Conservation (phyloP, 2,113 vertebrate genomes). For the Uria lomvia region DNA sequence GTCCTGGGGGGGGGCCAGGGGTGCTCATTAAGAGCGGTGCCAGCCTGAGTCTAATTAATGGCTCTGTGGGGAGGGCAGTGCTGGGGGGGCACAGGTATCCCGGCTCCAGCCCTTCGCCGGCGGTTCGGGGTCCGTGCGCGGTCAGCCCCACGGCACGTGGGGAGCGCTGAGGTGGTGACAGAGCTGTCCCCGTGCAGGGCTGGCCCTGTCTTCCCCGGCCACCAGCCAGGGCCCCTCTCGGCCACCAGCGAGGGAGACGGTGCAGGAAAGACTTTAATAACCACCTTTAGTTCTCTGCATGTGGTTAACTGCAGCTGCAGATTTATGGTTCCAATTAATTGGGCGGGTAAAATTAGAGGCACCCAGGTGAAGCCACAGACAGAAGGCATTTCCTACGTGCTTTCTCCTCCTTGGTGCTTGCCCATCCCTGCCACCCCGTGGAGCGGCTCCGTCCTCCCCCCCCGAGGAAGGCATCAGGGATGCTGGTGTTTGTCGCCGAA, state of each 20-base stretch:
- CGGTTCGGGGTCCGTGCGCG: fast-evolving
- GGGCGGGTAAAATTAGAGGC: background rate
- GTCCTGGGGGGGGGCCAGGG: background rate
- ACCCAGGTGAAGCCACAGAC: background rate
- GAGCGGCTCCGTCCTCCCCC: background rate
- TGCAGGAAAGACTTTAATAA: background rate
- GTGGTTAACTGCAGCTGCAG: background rate
- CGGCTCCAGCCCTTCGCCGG: background rate
- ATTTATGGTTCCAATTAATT: background rate
- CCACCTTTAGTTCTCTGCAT: background rate
- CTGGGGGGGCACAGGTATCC: background rate
- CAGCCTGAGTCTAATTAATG: background rate
- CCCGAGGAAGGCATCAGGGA: fast-evolving
- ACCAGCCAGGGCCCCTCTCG: fast-evolving
- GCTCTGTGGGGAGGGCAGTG: background rate
- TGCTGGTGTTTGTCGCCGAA: background rate
- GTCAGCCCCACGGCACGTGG: fast-evolving
- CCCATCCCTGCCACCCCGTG: background rate
- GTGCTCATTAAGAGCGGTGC: background rate
- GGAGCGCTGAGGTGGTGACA: background rate
- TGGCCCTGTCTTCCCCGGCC: background rate
- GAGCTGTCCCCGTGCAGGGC: fast-evolving
- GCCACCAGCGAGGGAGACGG: background rate
- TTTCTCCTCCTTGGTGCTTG: background rate
- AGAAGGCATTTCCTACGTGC: background rate